These are phyloP conservation scores for Epinephelus moara DNA, from an alignment of 2,113 vertebrate genomes.

Conservation along the genomic window DNA sequence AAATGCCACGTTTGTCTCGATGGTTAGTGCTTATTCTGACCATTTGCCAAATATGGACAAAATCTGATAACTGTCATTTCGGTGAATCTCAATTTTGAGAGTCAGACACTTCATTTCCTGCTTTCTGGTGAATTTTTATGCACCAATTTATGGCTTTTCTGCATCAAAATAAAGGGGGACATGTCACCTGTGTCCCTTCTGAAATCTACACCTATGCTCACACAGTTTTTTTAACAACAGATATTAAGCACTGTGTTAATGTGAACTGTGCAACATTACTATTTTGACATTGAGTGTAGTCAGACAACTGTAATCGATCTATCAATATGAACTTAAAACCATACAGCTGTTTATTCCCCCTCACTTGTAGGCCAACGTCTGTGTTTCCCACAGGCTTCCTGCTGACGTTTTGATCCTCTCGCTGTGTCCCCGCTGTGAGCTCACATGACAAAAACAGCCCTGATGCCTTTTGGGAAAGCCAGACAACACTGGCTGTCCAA, in stretches of 20 bases:
- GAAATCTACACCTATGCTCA: too few relatives aligned
- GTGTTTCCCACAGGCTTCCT: slow-evolving; percentile 11
- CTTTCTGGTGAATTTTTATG: too few relatives aligned
- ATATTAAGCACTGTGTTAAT: neutral
- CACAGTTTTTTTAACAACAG: neutral
- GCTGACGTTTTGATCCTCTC: slow-evolving; percentile 38
- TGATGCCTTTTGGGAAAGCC: slow-evolving; percentile 29
- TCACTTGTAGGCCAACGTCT: neutral
- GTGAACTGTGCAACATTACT: neutral
- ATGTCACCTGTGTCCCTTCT: too few relatives aligned
- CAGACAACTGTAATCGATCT: neutral
- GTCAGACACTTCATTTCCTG: too few relatives aligned
- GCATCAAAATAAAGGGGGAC: too few relatives aligned
- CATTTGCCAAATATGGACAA: too few relatives aligned
- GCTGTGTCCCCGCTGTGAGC: neutral
- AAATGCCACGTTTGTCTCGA: too few relatives aligned
- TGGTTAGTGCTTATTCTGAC: too few relatives aligned
- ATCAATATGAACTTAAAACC: neutral
- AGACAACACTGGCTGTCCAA: slow-evolving; percentile 22
- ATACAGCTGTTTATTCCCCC: slow-evolving; percentile 5
- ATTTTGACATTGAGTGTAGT: neutral
- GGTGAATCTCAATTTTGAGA: too few relatives aligned
- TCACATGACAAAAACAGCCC: slow-evolving; percentile 20
- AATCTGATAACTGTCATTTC: too few relatives aligned
- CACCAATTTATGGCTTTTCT: too few relatives aligned